Base-by-base conservation (phyloP, 2,797 vertebrate species). In the Ptychobarbus kaznakovi region DNA sequence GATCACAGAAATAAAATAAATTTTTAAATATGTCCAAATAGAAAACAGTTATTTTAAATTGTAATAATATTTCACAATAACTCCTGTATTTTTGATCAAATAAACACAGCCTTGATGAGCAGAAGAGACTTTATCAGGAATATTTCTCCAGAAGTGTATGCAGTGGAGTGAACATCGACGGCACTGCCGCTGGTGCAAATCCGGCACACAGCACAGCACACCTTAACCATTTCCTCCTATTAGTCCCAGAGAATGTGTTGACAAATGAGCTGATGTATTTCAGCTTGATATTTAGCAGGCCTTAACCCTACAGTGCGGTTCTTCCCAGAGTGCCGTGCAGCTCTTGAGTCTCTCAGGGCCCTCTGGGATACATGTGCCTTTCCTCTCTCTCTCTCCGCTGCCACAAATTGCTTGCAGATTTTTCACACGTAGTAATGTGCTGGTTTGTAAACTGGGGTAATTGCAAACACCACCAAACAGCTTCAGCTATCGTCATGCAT, bases 371-470 rank as follows among this genome's bases (percentile, higher is more conserved):
- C 83, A 81, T 92, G 92, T 72, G 82, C 85, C 83, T 88, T 72
- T 82, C 44, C 85, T 83, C 81, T 88, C 56, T 63, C 56, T 63
- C 68, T 32, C 78, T 83, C 86, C 74, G 78, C 90, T 89, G 88
- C 94, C 93, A 84, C 95, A 95, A 95, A 95, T 95, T 94, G 93
- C 93, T 95, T 93, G 90, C 95, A 95, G 94, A 94, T 94, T 94
- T 95, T 95, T 95, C 94, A 94, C 95, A 95, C 94, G 90, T 95
- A 95, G 94, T 95, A 95, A 95, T 89, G 89, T 89, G 92, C 91
- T 80, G 93, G 85, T 95, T 95, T 95, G 93, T 94, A 93, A 94
- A 95, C 92, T 92, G 85, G 51, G 92, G 92, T 94, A 93, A 94
- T 93, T 95, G 91, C 93, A 92, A 92, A 91, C 91, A 89, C 91